Conservation (phyloP, 1,140 invertebrate species). For the Bombus impatiens region DNA sequence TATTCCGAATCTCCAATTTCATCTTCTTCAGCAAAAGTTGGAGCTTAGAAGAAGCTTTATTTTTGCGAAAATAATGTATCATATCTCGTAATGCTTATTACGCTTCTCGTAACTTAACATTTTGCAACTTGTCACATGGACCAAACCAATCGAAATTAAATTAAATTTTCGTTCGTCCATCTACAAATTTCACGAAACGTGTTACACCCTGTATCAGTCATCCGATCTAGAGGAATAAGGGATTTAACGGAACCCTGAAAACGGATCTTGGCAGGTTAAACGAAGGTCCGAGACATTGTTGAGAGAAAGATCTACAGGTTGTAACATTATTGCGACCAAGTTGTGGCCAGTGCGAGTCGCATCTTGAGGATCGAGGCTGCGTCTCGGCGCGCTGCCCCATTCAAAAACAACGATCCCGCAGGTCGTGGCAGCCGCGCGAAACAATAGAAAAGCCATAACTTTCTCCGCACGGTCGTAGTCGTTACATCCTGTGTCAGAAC, state of each 20-base stretch:
- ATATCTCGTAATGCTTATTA: too few species aligned
- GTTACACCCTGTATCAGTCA: neutral
- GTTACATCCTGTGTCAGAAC: constrained; percentile 61
- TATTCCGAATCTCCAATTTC: too few species aligned
- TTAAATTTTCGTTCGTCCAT: neutral
- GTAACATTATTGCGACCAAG: constrained; percentile 18
- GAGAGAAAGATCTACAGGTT: neutral
- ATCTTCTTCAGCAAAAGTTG: too few species aligned
- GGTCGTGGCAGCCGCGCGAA: constrained; percentile 71
- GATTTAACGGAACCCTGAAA: neutral
- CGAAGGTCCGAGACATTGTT: neutral
- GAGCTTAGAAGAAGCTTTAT: too few species aligned
- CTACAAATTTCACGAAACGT: neutral
- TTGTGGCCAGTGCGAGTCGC: constrained; percentile 1
- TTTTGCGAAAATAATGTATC: too few species aligned
- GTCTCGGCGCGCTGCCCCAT: constrained; percentile 28
- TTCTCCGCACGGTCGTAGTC: constrained; percentile 69
- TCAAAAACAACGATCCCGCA: constrained; percentile 54
- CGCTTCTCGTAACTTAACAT: neutral
- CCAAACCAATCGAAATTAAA: neutral
- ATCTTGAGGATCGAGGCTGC: constrained; percentile 12
- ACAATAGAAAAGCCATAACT: constrained; percentile 81
- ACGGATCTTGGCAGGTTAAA: neutral
- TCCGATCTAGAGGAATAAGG: neutral
- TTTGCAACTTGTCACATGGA: too few species aligned